Evolutionary conservation across 2,797 vertebrate species (phyloP).

Genomic region (Chromobotia macracanthus): DNA sequence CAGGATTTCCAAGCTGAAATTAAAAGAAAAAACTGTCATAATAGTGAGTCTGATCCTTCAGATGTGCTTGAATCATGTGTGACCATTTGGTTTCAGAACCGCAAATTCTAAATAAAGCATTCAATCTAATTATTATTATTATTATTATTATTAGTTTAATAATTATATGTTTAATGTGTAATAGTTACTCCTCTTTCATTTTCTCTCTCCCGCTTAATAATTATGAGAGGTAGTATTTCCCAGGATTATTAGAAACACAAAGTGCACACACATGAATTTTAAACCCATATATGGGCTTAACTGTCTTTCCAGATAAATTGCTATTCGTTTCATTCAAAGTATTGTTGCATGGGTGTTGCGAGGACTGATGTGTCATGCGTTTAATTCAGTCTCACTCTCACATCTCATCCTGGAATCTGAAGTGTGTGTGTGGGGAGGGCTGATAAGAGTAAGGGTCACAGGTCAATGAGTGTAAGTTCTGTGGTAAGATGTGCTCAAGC

Average conservation of each 20-base stretch:
- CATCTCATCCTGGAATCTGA: constrained; percentile 64
- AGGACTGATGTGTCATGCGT: constrained; percentile 38
- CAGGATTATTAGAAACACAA: not conserved
- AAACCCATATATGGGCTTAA: too few relatives aligned
- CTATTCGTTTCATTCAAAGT: constrained; percentile 55
- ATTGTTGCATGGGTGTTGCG: constrained; percentile 44
- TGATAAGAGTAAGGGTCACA: constrained; percentile 54
- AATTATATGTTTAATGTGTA: not conserved
- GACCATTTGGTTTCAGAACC: not conserved
- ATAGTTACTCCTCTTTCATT: too few relatives aligned
- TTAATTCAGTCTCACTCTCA: constrained; percentile 57
- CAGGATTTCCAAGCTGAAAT: not conserved
- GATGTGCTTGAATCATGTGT: not conserved
- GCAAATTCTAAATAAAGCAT: not conserved
- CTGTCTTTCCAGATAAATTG: not conserved
- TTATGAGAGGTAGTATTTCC: too few relatives aligned
- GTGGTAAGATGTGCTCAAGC: constrained; percentile 1
- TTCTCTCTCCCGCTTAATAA: too few relatives aligned
- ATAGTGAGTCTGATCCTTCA: not conserved
- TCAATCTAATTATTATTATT: too few relatives aligned
- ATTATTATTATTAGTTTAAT: too few relatives aligned
- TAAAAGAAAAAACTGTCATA: not conserved
- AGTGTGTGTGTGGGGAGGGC: constrained; percentile 51
- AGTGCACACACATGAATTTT: too few relatives aligned
- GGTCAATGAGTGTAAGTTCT: constrained; percentile 58